Evolutionary conservation across 2,888 invertebrate genomes (phyloP), one percentile per base, ranked within the genome.

Genomic region (Tenodera sinensis): DNA sequence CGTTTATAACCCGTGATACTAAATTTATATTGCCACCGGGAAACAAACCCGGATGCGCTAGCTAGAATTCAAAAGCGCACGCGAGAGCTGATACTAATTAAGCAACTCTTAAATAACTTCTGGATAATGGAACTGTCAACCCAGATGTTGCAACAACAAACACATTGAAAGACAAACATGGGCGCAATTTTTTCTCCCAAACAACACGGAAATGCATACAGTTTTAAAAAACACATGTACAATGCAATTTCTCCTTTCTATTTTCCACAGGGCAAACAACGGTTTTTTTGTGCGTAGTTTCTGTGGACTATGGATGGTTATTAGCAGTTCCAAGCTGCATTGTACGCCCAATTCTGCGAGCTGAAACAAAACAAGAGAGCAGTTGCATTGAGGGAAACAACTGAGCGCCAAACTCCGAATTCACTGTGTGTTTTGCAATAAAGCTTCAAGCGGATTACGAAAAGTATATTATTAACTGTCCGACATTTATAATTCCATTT

Each of bases 401-500:
- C 54, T 71, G 54, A 15, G 25, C 54, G 54, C 54, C 54, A 71
- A 71, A 71, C 54, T 71, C 54, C 54, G 54, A 71, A 71, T 71
- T 71, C 54, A 71, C 54, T 71, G 54, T 71, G 54, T 54, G 54
- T 71, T 71, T 71, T 71, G 54, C 54, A 71, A 71, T 71, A 71
- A 71, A 71, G 54, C 54, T 25, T 71, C 20, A 71, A 71, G 54
- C 54, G 54, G 54, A 71, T 84, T 25, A 84, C 84, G 28, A 83
- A 83, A 28, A 28, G 28, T n/a, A 83, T 25, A 47, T 85, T 47
- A 47, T 42, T 30, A 85, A 85, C 85, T 42, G 85, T 27, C 42
- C 34, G 85, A 30, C 85, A 85, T 84, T 84, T 84, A 84, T 85
- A 85, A 47, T 85, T 85, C 47, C 47, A 85, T 85, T 85, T 85